phyloP scores from a whole-genome alignment of 2,113 vertebrate species.

The Thunnus thynnus region DNA sequence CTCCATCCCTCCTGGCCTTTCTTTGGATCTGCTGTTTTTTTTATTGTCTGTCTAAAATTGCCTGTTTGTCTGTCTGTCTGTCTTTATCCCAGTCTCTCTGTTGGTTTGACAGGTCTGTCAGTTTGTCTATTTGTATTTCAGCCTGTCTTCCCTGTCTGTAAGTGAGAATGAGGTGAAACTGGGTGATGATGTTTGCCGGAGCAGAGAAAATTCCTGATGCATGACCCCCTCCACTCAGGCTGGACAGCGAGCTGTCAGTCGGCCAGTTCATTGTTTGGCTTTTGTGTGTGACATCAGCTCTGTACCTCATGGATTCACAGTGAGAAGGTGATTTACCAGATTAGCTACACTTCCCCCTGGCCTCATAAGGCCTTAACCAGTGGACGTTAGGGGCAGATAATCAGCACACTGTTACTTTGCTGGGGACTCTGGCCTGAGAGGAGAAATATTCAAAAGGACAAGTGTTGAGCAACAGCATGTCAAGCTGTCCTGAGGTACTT shows the following conservation, averaged over 20 bases:
- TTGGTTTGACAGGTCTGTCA: slow-evolving; percentile 55
- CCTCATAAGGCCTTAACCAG: slow-evolving; percentile 24
- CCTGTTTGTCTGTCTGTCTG: slow-evolving; percentile 41
- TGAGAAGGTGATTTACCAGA: slow-evolving; percentile 56
- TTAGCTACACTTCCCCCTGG: slow-evolving; percentile 54
- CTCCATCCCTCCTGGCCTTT: neutral
- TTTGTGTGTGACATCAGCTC: slow-evolving; percentile 52
- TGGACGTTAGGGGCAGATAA: slow-evolving; percentile 30
- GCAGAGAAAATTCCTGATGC: slow-evolving; percentile 67
- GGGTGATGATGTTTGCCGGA: slow-evolving; percentile 63
- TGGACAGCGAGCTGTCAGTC: slow-evolving; percentile 61
- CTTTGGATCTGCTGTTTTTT: slow-evolving; percentile 21
- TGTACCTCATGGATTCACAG: slow-evolving; percentile 34
- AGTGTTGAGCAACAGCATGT: neutral
- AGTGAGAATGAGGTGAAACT: slow-evolving; percentile 65
- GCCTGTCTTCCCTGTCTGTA: slow-evolving; percentile 55
- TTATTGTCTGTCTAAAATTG: slow-evolving; percentile 36
- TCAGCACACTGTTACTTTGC: slow-evolving; percentile 26
- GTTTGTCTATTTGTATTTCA: slow-evolving; percentile 67
- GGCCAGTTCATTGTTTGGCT: slow-evolving; percentile 65
- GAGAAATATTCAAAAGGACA: neutral
- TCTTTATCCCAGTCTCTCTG: slow-evolving; percentile 42
- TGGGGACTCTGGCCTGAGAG: neutral
- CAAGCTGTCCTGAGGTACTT: neutral
- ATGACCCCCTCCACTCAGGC: slow-evolving; percentile 61